phyloP scores from a whole-genome alignment of 2,113 vertebrate species.

The Phrynocephalus versicolor region DNA sequence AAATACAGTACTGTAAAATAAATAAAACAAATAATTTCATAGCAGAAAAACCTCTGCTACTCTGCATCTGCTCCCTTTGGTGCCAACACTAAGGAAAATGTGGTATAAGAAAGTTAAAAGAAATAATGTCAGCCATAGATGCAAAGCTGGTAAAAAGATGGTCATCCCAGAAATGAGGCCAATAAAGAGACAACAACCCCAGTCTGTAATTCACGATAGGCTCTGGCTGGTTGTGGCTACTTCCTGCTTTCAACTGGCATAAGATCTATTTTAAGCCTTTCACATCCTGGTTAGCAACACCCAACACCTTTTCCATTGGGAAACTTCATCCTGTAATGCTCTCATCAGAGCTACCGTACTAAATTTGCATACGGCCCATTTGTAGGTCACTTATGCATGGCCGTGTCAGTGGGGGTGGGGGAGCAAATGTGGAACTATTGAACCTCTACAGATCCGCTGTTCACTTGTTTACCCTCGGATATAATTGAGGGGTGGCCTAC shows the following conservation, averaged over 20 bases:
- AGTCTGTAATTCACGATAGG: not conserved
- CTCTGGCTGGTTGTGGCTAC: not conserved
- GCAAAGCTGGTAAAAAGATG: not conserved
- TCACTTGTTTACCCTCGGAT: not conserved
- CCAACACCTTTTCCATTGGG: conserved; percentile 24
- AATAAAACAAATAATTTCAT: too few species aligned
- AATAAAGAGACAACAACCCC: not conserved
- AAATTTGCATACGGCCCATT: not conserved
- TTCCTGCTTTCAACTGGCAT: not conserved
- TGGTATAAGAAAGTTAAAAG: too few species aligned
- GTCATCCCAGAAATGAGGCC: not conserved
- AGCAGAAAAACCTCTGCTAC: not conserved
- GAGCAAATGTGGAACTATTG: not conserved
- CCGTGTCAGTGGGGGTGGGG: not conserved
- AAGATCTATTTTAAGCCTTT: conserved; percentile 15
- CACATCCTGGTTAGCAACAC: conserved; percentile 31
- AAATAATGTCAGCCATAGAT: not conserved
- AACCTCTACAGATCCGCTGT: not conserved
- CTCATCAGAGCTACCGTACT: not conserved
- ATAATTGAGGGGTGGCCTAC: not conserved
- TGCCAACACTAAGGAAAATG: too few species aligned
- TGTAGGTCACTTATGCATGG: not conserved
- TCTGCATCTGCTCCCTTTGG: not conserved
- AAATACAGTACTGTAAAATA: too few species aligned
- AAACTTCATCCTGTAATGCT: not conserved